phyloP scores from a whole-genome alignment of 2,888 invertebrate species.

The Mactromeris polynyma region DNA sequence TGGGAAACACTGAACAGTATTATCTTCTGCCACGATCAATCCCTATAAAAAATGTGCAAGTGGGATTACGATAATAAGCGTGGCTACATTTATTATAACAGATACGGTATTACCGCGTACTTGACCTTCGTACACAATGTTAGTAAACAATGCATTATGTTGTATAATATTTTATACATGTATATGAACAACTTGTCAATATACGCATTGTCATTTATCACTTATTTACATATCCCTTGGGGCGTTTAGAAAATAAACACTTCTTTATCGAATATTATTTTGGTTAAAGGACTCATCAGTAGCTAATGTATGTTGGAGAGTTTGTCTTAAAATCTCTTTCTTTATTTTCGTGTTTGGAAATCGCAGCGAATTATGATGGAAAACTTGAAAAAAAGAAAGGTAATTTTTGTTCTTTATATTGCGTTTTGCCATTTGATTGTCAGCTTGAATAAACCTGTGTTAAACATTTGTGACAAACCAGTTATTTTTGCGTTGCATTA shows the following conservation, averaged over 20 bases:
- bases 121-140: background rate
- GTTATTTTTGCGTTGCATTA: no score
- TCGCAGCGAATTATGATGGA: background rate
- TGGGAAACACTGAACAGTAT: no score
- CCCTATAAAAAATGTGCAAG: no score
- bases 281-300: background rate
- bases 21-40: no score
- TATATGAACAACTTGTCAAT: background rate
- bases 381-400: background rate
- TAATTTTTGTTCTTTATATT: background rate
- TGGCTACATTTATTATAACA: background rate
- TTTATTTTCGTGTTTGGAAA: background rate
- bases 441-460: no score
- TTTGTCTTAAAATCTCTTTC: background rate
- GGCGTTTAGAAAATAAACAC: background rate
- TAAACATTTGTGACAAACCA: no score
- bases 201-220: background rate
- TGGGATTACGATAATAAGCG: background rate
- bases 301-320: conserved; percentile 9
- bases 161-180: background rate
- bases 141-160: background rate
- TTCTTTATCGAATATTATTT: background rate
- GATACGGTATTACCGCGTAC: background rate
- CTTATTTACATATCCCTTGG: background rate
- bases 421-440: no score